Percentiles rank a stretch among this genome's conserved stretches.
phyloP scores from a whole-genome alignment of 2,797 vertebrate genomes.

The Mormyrus hasselquistii region DNA sequence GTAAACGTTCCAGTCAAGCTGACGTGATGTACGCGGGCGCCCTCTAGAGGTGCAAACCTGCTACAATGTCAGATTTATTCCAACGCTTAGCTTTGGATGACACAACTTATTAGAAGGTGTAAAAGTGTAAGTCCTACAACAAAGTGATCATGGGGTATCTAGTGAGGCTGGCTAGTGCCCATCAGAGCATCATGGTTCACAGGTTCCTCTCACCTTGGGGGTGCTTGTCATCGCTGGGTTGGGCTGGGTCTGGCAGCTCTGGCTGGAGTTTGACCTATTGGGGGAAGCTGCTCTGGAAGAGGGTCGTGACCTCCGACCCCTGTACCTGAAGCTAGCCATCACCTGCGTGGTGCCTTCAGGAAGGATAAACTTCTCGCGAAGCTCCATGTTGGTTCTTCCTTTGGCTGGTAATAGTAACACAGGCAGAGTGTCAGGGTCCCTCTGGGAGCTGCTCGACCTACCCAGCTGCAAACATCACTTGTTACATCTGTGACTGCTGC shows the following conservation, averaged over 20 bases:
- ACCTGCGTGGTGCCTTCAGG: slow-evolving; percentile 89
- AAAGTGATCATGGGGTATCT: not conserved
- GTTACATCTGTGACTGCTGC: not conserved
- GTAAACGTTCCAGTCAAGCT: not conserved
- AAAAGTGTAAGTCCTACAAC: not conserved
- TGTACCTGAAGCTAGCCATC: slow-evolving; percentile 91
- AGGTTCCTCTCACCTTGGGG: slow-evolving; percentile 71
- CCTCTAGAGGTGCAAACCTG: not conserved
- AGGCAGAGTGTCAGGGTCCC: not conserved
- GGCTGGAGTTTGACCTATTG: slow-evolving; percentile 88
- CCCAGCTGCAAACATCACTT: not conserved
- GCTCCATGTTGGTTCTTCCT: slow-evolving; percentile 92
- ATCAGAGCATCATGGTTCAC: not conserved
- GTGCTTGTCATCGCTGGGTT: slow-evolving; percentile 56
- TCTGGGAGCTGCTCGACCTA: not conserved
- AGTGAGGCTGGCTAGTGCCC: not conserved
- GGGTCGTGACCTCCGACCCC: slow-evolving; percentile 87
- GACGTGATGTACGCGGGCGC: not conserved
- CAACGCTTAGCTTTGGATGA: not conserved
- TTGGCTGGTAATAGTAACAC: slow-evolving; percentile 66
- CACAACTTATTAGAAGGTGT: not conserved
- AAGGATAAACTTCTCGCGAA: slow-evolving; percentile 95
- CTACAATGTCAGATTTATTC: not conserved
- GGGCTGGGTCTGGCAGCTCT: slow-evolving; percentile 69
- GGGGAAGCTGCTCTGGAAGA: slow-evolving; percentile 89